A percentile compares a stretch with the other conserved stretches of the same genome.
Conservation (phyloP, 53 echinoderm and acorn worm species). For the Zoroaster sp. region DNA sequence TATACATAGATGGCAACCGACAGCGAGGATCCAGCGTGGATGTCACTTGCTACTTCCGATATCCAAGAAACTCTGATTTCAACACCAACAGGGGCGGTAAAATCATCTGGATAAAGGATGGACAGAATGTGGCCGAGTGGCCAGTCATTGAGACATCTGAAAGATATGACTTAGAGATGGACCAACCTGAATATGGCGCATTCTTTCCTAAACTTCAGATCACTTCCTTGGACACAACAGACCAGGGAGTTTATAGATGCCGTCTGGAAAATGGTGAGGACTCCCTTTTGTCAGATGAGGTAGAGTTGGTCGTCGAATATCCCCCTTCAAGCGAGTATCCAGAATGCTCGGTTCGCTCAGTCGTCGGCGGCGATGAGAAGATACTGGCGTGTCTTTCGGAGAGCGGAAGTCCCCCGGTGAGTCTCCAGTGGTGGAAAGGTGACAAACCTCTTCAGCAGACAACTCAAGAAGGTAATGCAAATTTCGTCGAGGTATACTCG, state of each 20-base stretch:
- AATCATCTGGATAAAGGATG: background rate
- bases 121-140: background rate
- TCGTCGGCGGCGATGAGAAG: background rate
- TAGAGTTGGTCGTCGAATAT: background rate
- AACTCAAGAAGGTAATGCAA: background rate
- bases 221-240: background rate
- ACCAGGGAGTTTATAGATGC: slow-evolving; percentile 12
- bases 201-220: slow-evolving; percentile 6
- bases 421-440: slow-evolving; percentile 28
- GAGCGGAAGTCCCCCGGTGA: slow-evolving; percentile 7
- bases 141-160: background rate
- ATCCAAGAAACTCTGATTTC: background rate
- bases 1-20: too few species aligned
- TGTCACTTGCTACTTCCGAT: background rate
- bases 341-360: background rate
- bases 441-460: slow-evolving; percentile 3
- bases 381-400: slow-evolving; percentile 8
- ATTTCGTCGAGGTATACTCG: background rate
- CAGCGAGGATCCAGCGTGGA: background rate
- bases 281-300: background rate
- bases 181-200: background rate
- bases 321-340: slow-evolving; percentile 18
- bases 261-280: background rate
- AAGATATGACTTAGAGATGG: background rate
- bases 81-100: background rate